phyloP scores from a whole-genome alignment of 2,888 invertebrate species.

The Drosophila subquinaria region DNA sequence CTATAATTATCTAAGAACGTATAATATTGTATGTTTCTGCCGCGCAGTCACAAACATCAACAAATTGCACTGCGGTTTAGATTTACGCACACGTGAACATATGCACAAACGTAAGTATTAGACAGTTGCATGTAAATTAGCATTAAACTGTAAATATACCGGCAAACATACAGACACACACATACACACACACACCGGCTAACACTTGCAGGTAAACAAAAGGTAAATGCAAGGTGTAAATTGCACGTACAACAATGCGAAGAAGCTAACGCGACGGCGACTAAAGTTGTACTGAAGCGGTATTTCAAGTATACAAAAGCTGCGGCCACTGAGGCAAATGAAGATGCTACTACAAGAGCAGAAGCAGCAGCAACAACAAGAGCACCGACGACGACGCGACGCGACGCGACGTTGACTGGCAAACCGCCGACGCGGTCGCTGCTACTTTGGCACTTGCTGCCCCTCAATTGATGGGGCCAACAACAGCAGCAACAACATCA shows the following conservation, averaged over 20 bases:
- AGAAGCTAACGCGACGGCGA: constrained; percentile 67
- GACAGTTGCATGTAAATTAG: constrained; percentile 53
- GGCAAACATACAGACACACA: constrained; percentile 42
- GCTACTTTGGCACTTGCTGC: constrained; percentile 65
- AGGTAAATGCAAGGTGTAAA: constrained; percentile 59
- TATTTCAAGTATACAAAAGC: constrained; percentile 80
- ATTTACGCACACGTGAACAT: constrained; percentile 15
- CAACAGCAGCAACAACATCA: constrained; percentile 27
- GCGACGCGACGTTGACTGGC: constrained; percentile 5
- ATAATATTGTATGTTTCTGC: background rate
- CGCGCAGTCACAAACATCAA: constrained; percentile 20
- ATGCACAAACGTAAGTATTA: constrained; percentile 9
- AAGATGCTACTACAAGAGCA: constrained; percentile 60
- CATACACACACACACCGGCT: constrained; percentile 25
- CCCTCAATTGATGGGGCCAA: constrained; percentile 51
- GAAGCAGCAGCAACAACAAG: constrained; percentile 24
- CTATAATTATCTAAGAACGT: constrained; percentile 12
- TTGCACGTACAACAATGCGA: constrained; percentile 34
- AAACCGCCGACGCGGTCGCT: constrained; percentile 41
- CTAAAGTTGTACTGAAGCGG: constrained; percentile 77
- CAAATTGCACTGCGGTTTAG: constrained; percentile 23
- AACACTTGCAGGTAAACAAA: constrained; percentile 61
- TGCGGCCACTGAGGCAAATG: constrained; percentile 55
- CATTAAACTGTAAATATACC: constrained; percentile 60
- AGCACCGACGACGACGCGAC: constrained; percentile 19